phyloP scores from a whole-genome alignment of 2,797 vertebrate species.

The Dallia pectoralis region DNA sequence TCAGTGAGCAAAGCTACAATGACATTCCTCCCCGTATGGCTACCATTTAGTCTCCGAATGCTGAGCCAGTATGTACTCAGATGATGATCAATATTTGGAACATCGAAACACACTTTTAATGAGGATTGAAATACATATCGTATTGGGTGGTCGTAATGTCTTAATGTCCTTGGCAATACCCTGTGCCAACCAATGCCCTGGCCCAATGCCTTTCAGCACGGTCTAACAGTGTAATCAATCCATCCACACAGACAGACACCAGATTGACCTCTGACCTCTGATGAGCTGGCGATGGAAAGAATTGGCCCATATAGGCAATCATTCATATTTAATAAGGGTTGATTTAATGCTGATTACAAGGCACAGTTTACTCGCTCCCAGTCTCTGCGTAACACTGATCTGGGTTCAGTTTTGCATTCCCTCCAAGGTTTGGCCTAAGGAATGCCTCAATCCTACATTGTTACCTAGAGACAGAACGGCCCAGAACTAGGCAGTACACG shows the following conservation, averaged over 20 bases:
- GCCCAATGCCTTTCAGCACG: no score
- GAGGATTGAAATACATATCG: no score
- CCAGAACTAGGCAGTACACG: constrained; percentile 22
- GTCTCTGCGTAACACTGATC: background rate
- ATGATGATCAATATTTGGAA: no score
- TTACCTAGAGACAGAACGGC: background rate
- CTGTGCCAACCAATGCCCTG: no score
- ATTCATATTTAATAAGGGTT: constrained; percentile 58
- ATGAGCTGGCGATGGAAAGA: constrained; percentile 53
- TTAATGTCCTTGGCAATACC: no score
- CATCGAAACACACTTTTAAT: no score
- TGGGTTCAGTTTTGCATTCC: background rate
- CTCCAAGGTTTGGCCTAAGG: background rate
- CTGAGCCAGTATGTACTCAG: no score
- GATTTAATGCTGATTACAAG: constrained; percentile 58
- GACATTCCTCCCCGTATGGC: background rate
- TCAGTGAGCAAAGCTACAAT: background rate
- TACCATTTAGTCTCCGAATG: background rate
- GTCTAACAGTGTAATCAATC: constrained; percentile 65
- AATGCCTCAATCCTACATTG: background rate
- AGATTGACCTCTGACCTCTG: constrained; percentile 53
- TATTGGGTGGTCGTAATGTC: no score
- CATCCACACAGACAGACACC: constrained; percentile 41
- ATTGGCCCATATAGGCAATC: constrained; percentile 33
- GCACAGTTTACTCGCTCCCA: constrained; percentile 19